Evolutionary conservation across 2,113 vertebrate species (phyloP).

Genomic region (Phylloscopus trochiloides): DNA sequence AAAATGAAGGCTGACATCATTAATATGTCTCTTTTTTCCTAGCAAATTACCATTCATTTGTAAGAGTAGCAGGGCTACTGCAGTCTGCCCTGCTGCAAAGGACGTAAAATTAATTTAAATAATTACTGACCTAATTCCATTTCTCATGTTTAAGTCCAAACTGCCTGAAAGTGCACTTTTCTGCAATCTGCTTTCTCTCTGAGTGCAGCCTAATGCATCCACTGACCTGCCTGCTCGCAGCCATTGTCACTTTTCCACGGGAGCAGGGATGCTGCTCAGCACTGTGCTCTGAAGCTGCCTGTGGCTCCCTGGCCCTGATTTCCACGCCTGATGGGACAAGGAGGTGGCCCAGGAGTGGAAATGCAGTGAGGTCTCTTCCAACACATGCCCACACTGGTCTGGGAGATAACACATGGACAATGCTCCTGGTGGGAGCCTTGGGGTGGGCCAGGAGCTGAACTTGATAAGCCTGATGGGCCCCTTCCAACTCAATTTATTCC

Average conservation of each 20-base stretch:
- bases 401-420: background rate
- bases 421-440: background rate
- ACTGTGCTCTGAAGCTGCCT: background rate
- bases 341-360: background rate
- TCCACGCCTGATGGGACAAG: background rate
- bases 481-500: background rate
- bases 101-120: constrained; percentile 47
- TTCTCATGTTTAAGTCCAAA: constrained; percentile 13
- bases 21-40: constrained; percentile 38
- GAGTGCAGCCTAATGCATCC: background rate
- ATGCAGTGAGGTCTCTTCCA: background rate
- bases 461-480: background rate
- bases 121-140: constrained; percentile 40
- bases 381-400: fast-evolving
- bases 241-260: background rate
- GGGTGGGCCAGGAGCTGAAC: background rate
- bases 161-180: constrained; percentile 31
- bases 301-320: background rate
- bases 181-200: constrained; percentile 12
- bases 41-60: constrained; percentile 63
- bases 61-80: constrained; percentile 32
- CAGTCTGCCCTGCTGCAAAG: constrained; percentile 14
- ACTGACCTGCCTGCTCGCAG: background rate
- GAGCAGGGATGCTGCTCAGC: background rate
- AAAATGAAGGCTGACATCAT: constrained; percentile 48